phyloP scores from a whole-genome alignment of 2,888 invertebrate species.

The Prosapia bicincta region DNA sequence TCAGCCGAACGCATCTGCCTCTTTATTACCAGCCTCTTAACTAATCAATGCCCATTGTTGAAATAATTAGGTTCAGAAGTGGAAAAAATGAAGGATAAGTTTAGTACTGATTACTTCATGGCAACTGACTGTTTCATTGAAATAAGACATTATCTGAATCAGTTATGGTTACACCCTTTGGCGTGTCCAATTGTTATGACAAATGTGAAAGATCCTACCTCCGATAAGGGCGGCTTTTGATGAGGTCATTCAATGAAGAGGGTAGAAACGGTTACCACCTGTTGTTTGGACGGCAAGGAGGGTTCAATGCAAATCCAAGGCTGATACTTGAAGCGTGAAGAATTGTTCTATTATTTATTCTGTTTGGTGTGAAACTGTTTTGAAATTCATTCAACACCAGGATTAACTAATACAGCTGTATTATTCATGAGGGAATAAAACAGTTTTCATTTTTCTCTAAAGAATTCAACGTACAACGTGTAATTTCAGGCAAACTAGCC shows the following conservation, averaged over 20 bases:
- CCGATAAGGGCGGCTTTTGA: slow-evolving; percentile 9
- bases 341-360: not conserved
- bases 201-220: slow-evolving; percentile 15
- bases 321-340: not conserved
- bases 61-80: not conserved
- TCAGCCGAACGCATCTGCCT: not conserved
- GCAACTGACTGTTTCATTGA: not conserved
- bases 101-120: not conserved
- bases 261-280: slow-evolving; percentile 17
- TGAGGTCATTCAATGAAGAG: slow-evolving; percentile 22
- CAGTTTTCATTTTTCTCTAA: not conserved
- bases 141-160: slow-evolving; percentile 5
- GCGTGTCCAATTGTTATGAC: slow-evolving; percentile 34
- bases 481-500: not conserved
- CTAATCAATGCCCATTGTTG: not conserved
- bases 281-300: slow-evolving; percentile 9
- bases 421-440: not conserved
- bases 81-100: not conserved
- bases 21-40: not conserved
- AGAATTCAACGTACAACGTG: not conserved
- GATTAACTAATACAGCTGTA: not conserved
- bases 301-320: not conserved
- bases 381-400: not conserved
- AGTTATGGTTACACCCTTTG: slow-evolving; percentile 24
- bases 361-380: not conserved